Percentiles rank a stretch among this genome's conserved stretches.
Evolutionary conservation across 2,113 vertebrate genomes (phyloP).

Genomic region (Todiramphus saurophagus): DNA sequence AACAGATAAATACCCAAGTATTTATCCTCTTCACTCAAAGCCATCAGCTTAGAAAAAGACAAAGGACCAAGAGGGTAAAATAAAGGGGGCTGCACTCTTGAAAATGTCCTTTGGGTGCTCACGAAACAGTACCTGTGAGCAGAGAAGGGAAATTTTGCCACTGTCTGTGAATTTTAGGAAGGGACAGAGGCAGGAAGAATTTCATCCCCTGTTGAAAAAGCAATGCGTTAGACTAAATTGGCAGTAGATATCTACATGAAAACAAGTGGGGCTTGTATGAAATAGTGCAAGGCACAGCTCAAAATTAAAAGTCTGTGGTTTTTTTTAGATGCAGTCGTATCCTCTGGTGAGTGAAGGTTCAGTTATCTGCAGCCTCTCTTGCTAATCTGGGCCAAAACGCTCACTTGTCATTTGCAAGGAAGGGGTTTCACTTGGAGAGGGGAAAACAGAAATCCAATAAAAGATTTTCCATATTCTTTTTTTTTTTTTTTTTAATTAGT

Average conservation of each 20-base stretch:
- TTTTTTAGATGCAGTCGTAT: not conserved
- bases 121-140: not conserved
- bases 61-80: not conserved
- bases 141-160: not conserved
- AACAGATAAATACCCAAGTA: not conserved
- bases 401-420: not conserved
- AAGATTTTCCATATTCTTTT: not conserved
- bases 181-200: not conserved
- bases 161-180: not conserved
- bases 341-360: not conserved
- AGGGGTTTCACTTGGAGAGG: not conserved
- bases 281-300: not conserved
- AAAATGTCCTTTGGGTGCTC: not conserved
- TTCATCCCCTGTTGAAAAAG: not conserved
- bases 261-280: not conserved
- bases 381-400: not conserved
- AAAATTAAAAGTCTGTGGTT: not conserved
- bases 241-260: not conserved
- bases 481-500: not conserved
- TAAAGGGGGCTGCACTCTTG: not conserved
- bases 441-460: not conserved
- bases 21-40: not conserved
- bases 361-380: not conserved
- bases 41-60: not conserved
- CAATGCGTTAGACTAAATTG: not conserved